Evolutionary conservation across 2,797 vertebrate species (phyloP), one percentile per base, ranked within the genome.

Genomic region (Hemitrygon akajei): DNA sequence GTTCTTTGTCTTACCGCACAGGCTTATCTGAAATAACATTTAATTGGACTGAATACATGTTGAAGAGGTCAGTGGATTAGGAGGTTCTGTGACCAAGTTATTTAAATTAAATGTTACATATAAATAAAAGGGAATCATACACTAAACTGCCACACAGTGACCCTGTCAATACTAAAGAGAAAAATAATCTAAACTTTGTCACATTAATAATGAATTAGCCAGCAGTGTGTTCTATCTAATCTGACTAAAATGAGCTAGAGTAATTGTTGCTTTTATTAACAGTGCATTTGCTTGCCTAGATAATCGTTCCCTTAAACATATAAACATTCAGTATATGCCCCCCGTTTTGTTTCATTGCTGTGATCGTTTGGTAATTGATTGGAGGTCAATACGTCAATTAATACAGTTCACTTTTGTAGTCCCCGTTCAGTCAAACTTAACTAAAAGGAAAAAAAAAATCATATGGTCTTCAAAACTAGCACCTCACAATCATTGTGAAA

Each of bases 181-280:
- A n/a, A 30, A 93, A 93, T 93, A 93, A 76, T 56, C 73, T 40
- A 56, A 58, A 47, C 16, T 34, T 76, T 3, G 71, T 93, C 91
- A 76, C 71, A 76, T 27, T 76, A 93, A 76, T 93, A 47, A 93
- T 75, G 71, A 93, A 76, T 93, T 93, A 76, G 91, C 91, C 91
- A 93, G 69, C 47, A 75, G 69, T 75, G 69, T 93, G 91, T 71
- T 71, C 76, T 76, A 93, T 93, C 91, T 93, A 93, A 37, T 92
- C 25, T 37, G 27, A 22, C 76, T 71, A 93, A 58, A 93, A 76
- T 93, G 91, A 40, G 71, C 25, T 93, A 93, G 71, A 76, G 71
- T 93, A 40, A 93, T 89, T 93, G 76, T 93, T 93, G 71, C 56
- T 93, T 76, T 93, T 93, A 93, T 93, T 93, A 93, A 40, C 71